Base-by-base conservation (phyloP, 2,797 vertebrate species). In the Thalassophryne amazonica region DNA sequence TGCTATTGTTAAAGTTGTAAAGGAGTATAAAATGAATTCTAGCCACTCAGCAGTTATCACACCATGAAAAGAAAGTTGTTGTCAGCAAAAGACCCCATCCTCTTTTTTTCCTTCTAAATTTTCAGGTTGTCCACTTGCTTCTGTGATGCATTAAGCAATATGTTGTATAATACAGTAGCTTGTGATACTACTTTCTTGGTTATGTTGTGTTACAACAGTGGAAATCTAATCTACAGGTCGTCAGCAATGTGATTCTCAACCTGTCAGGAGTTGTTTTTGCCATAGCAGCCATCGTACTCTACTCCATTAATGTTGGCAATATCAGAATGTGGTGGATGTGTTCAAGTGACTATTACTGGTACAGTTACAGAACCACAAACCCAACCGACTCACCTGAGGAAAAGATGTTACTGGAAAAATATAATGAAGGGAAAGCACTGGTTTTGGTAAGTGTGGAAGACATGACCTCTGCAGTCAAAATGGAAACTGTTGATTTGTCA, bases 231-330 rank as follows among this genome's bases (percentile, higher is more conserved):
- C n/a, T n/a, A n/a, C n/a, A 90, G 89, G 50, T 88, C 43, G 17
- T 52, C 35, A 0, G 82, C 23, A 71, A 51, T 20, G 71, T 73
- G 31, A 28, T 76, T 15, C 49, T 86, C 53, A 87, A 83, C 35
- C 7, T 83, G 5, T 24, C 12, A 1, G 85, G 80, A 24, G 34
- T 39, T 27, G 68, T 1, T 12, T 38, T 89, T 19, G 73, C 83
- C 10, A 35, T 87, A 2, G 9, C 84, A 1, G 71, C 48, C 39
- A 75, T 88, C 11, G 60, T 74, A 6, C n/a, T 86, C 14, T 84
- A 77, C 65, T 59, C 40, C 27, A 0, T 69, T 1, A 36, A 42
- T 4, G 0, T 83, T 0, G 10, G 0, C 1, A 0, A 0, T 0
- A 1, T 40, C 0, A 0, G 1, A 0, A 0, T 3, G 0, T 6